Conservation (phyloP, 1,140 invertebrate genomes). For the Monochamus saltuarius region DNA sequence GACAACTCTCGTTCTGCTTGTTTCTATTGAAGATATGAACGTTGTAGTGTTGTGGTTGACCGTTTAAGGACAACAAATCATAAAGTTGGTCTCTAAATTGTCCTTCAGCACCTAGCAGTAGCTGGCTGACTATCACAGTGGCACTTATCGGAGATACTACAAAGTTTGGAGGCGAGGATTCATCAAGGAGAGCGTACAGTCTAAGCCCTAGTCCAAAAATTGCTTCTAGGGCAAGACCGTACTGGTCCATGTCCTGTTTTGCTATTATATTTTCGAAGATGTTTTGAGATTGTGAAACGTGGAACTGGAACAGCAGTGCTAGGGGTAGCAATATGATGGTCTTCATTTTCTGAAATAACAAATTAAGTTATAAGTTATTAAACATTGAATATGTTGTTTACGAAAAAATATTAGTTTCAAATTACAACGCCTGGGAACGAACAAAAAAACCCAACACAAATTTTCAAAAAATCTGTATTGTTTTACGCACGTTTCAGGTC, state of each 20-base stretch:
- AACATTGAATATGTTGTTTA: no score
- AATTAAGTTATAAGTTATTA: no score
- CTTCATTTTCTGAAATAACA: no score
- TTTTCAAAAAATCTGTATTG: no score
- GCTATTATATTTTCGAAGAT: not conserved
- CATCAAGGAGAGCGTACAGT: constrained; percentile 33
- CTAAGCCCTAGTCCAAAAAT: constrained; percentile 39
- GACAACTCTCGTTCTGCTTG: constrained; percentile 24
- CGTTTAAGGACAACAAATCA: constrained; percentile 57
- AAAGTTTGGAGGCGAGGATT: constrained; percentile 55
- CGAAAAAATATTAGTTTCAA: no score
- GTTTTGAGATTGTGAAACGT: no score
- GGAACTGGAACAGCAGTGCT: no score
- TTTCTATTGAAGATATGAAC: constrained; percentile 34
- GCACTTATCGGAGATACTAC: constrained; percentile 68
- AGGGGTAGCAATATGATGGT: no score
- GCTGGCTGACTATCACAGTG: constrained; percentile 61
- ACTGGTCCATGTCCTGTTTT: not conserved
- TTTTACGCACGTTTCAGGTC: no score
- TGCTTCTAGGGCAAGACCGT: constrained; percentile 34
- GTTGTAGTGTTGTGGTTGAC: constrained; percentile 46
- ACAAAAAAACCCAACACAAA: no score
- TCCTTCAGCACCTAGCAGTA: constrained; percentile 62
- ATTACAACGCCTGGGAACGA: no score
- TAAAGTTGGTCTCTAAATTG: constrained; percentile 61